These are phyloP conservation scores for Rutpela maculata DNA, from an alignment of 2,888 invertebrate genomes.

Conservation along the genomic window DNA sequence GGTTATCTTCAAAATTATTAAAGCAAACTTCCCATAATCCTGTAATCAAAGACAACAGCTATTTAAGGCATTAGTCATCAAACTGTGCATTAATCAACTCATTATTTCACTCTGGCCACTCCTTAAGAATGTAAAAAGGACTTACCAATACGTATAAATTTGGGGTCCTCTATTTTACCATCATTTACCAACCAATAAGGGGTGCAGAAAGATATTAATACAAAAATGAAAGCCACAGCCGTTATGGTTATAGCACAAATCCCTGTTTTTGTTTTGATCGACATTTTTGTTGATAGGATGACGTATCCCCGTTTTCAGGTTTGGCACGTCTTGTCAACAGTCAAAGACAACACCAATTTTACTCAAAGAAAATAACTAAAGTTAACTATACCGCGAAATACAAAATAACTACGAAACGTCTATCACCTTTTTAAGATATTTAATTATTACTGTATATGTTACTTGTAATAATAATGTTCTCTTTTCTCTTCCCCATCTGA, in stretches of 20 bases:
- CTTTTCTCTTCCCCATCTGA: too few relatives aligned
- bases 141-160: conserved; percentile 88
- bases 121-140: conserved; percentile 55
- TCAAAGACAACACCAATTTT: not conserved
- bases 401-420: too few relatives aligned
- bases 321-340: not conserved
- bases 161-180: conserved; percentile 84
- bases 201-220: conserved; percentile 88
- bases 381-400: not conserved
- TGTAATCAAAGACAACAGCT: conserved; percentile 69
- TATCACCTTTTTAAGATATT: too few relatives aligned
- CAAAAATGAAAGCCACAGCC: conserved; percentile 81
- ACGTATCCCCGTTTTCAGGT: not conserved
- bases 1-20: conserved; percentile 89
- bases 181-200: conserved; percentile 93
- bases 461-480: too few relatives aligned
- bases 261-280: conserved; percentile 81
- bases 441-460: too few relatives aligned
- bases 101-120: conserved; percentile 59
- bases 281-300: conserved; percentile 71
- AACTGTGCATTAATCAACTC: not conserved
- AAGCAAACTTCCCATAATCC: conserved; percentile 98
- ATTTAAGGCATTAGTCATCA: conserved; percentile 22
- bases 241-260: conserved; percentile 81
- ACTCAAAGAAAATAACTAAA: not conserved